A percentile compares a stretch with the other conserved stretches of the same genome.
Evolutionary conservation across 35 echinoderm and acorn worm genomes (phyloP).

Genomic region (Ophioderma brevispina): DNA sequence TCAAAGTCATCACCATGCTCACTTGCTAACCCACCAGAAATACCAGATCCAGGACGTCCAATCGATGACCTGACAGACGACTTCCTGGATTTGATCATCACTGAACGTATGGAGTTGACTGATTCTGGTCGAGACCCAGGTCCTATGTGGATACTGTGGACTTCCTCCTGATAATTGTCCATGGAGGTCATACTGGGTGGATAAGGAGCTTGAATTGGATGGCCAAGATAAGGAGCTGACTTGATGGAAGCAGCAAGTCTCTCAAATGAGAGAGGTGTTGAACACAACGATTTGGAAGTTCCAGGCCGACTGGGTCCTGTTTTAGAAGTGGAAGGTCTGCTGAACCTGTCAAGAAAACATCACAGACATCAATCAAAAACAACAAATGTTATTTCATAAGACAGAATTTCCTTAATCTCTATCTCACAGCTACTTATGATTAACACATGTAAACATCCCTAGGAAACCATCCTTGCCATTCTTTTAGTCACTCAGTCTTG

Average conservation of each 20-base stretch:
- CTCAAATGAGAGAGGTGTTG: conserved; percentile 62
- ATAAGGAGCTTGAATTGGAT: conserved; percentile 58
- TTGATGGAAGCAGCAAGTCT: conserved; percentile 84
- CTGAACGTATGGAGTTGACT: neutral
- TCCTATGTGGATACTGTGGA: neutral
- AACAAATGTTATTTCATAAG: no score
- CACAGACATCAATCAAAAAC: no score
- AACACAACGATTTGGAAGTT: conserved; percentile 11
- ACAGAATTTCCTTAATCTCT: no score
- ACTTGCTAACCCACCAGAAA: neutral
- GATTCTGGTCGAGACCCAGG: neutral
- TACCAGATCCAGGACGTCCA: neutral
- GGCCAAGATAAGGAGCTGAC: conserved; percentile 65
- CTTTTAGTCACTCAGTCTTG: no score
- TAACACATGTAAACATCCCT: no score
- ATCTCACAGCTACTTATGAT: no score
- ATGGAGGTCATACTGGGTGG: conserved; percentile 22
- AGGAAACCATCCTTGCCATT: no score
- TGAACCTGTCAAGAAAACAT: neutral
- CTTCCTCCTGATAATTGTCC: neutral
- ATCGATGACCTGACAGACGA: neutral
- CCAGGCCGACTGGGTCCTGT: neutral
- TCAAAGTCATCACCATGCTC: neutral
- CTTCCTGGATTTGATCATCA: neutral
- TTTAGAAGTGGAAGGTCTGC: neutral